These are phyloP conservation scores for Valencia hispanica DNA, from an alignment of 2,797 vertebrate species.

Conservation along the genomic window DNA sequence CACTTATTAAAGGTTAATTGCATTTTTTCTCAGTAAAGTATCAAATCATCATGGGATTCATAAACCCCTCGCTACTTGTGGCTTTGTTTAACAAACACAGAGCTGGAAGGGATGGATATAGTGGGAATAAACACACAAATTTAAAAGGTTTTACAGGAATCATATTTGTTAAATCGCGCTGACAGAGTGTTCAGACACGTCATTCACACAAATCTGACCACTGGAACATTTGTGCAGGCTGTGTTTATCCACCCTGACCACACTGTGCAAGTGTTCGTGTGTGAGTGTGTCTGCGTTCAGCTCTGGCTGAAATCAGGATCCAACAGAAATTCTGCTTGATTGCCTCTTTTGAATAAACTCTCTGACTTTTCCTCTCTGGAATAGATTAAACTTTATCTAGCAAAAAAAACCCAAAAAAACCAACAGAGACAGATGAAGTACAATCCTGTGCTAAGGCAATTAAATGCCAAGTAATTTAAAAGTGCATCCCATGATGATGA, in stretches of 20 bases:
- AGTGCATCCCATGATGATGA: background rate
- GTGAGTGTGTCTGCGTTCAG: background rate
- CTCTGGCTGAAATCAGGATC: conserved; percentile 9
- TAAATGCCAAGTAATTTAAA: background rate
- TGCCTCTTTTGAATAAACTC: conserved; percentile 12
- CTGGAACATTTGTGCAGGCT: conserved; percentile 3
- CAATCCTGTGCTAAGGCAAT: background rate
- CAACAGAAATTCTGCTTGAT: conserved; percentile 7
- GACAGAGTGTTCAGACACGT: conserved; percentile 2
- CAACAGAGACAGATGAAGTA: background rate
- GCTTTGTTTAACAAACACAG: conserved; percentile 12
- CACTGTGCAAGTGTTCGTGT: background rate
- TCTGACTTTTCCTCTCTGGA: background rate
- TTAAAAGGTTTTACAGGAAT: conserved; percentile 2
- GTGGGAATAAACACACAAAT: conserved; percentile 5
- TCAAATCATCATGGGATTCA: conserved; percentile 3
- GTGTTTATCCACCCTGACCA: background rate
- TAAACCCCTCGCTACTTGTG: conserved; percentile 1
- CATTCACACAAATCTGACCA: conserved; percentile 3
- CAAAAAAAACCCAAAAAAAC: background rate
- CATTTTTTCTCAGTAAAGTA: conserved; percentile 21
- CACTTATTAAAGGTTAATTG: conserved; percentile 43
- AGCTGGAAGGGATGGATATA: conserved; percentile 4
- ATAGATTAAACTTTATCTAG: background rate
- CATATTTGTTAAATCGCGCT: conserved; percentile 12